These are phyloP conservation scores for Odontamblyopus lacepedii DNA, from an alignment of 2,797 vertebrate species.

Conservation along the genomic window DNA sequence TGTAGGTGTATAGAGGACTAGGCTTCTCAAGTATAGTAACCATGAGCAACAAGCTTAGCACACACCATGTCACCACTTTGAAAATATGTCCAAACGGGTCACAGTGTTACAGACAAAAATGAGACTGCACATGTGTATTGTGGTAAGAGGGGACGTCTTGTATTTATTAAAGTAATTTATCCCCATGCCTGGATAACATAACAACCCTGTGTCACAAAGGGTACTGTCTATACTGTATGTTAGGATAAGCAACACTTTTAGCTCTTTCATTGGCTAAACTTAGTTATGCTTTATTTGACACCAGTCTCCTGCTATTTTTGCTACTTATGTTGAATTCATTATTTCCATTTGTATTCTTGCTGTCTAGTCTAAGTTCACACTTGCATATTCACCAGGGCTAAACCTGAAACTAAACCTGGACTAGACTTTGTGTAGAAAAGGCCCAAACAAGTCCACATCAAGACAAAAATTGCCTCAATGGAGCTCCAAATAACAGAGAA, in stretches of 20 bases:
- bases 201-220: background rate
- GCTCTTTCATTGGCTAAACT: background rate
- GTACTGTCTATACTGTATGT: background rate
- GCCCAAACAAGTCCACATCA: too few relatives aligned
- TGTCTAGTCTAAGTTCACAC: too few relatives aligned
- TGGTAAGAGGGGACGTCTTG: background rate
- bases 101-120: background rate
- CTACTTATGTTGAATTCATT: too few relatives aligned
- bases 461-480: too few relatives aligned
- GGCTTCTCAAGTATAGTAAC: constrained; percentile 46
- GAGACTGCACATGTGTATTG: background rate
- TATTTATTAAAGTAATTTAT: background rate
- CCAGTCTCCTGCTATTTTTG: too few relatives aligned
- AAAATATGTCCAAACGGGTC: constrained; percentile 17
- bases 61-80: constrained; percentile 27
- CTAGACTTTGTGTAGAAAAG: too few relatives aligned
- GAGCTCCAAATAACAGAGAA: too few relatives aligned
- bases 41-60: constrained; percentile 43
- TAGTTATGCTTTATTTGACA: too few relatives aligned
- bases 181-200: background rate
- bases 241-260: background rate
- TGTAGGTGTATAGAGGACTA: constrained; percentile 26
- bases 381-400: too few relatives aligned
- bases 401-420: too few relatives aligned
- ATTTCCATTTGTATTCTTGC: too few relatives aligned